Base-by-base conservation (phyloP, 2,888 invertebrate species). In the Diaphora mendica region DNA sequence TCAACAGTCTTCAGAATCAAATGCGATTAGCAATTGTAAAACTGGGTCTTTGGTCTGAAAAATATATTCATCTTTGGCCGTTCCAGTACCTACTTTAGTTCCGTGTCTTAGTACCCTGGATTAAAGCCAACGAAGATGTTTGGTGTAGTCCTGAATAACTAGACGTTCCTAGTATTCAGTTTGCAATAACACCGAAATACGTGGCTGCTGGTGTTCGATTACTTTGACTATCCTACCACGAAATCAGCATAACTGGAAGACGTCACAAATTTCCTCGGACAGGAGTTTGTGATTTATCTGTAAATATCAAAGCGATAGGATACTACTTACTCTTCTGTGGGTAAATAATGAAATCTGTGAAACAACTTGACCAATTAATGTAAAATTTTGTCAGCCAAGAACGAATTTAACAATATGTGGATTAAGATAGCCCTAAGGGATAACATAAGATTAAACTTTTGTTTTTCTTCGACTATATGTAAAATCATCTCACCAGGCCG, bases 101-200 rank as follows among this genome's bases (percentile, higher is more conserved):
- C 88, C 73, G 30, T 64, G 78, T 75, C 79, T 79, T 84, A 83
- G 88, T 84, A 88, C 90, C 88, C 92, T 94, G 95, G 94, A 94
- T 93, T 92, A 91, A 91, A 93, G 93, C 93, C 94, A 94, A 93
- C 88, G 91, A 93, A 94, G 94, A 94, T 93, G 93, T 94, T 94
- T 93, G 91, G 91, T 90, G 90, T 91, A 90, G 90, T 91, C 89
- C 90, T 92, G 92, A 93, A 92, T 93, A 92, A 91, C 93, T 91
- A 91, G 90, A 90, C 88, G 87, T 77, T 83, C 86, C 83, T 87
- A 87, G 89, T 90, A 87, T 87, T 89, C 89, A 87, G 89, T 89
- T 88, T 86, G 89, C 89, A 86, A 89, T 91, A 89, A 90, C 89
- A 89, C 83, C 87, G 82, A 90, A 92, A 91, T 88, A 88, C 87